These are phyloP conservation scores for Elmis aenea DNA, from an alignment of 2,888 invertebrate species.

Conservation along the genomic window DNA sequence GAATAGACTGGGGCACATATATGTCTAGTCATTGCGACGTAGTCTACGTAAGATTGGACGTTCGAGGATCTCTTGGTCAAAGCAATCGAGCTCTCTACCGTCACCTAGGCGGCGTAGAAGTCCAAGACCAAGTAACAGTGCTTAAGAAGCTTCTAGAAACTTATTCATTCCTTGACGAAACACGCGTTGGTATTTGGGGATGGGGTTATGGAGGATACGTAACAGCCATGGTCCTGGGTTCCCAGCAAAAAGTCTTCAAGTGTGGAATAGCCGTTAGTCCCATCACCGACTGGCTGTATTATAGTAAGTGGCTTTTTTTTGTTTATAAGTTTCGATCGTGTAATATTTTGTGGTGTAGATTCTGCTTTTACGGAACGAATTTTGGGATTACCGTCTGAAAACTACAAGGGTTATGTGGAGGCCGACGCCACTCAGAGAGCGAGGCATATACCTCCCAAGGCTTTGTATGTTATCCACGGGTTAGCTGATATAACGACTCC, in stretches of 20 bases:
- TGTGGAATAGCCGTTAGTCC: slow-evolving; percentile 94
- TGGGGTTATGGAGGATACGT: slow-evolving; percentile 97
- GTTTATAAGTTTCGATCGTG: not conserved
- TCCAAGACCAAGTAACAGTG: slow-evolving; percentile 67
- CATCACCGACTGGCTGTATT: slow-evolving; percentile 92
- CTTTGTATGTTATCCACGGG: slow-evolving; percentile 88
- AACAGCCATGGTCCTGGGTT: slow-evolving; percentile 84
- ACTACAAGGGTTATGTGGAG: slow-evolving; percentile 86
- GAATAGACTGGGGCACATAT: slow-evolving; percentile 87
- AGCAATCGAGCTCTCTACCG: slow-evolving; percentile 78
- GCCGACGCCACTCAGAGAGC: slow-evolving; percentile 87
- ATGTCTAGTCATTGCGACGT: slow-evolving; percentile 88
- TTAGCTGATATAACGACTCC: slow-evolving; percentile 90
- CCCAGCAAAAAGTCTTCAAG: slow-evolving; percentile 77
- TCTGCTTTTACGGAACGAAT: slow-evolving; percentile 94
- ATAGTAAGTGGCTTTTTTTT: slow-evolving; percentile 63
- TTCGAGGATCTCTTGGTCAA: slow-evolving; percentile 75
- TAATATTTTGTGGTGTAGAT: too few species aligned
- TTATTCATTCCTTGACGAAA: slow-evolving; percentile 78
- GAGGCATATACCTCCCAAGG: slow-evolving; percentile 79
- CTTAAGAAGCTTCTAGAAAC: slow-evolving; percentile 77
- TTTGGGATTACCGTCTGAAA: slow-evolving; percentile 81
- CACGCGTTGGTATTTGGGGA: slow-evolving; percentile 90
- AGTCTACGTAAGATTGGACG: slow-evolving; percentile 86
- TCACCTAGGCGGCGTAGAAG: slow-evolving; percentile 79